Conservation (phyloP, 2,113 vertebrate species). For the Galemys pyrenaicus region DNA sequence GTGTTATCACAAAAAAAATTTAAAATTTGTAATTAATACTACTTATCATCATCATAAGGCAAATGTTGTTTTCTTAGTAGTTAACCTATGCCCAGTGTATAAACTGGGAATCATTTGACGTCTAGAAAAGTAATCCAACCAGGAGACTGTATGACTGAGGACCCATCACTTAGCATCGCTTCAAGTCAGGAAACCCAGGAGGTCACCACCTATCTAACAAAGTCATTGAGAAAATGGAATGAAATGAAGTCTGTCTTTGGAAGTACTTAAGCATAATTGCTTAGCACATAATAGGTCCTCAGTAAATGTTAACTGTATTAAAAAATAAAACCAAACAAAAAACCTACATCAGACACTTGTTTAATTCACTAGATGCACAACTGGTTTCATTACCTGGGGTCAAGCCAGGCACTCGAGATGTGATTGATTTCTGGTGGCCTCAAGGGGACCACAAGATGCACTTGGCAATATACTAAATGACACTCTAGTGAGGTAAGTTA, state of each 20-base stretch:
- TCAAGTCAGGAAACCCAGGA: background rate
- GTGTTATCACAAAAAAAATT: background rate
- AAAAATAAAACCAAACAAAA: background rate
- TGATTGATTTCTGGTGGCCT: background rate
- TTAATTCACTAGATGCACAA: background rate
- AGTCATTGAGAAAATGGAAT: background rate
- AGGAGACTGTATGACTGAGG: background rate
- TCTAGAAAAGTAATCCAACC: background rate
- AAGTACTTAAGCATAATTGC: background rate
- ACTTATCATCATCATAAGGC: background rate
- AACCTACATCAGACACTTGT: background rate
- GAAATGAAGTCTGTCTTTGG: background rate
- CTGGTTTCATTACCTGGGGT: background rate
- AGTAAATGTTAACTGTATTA: conserved; percentile 17
- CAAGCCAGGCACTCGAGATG: background rate
- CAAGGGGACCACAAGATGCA: background rate
- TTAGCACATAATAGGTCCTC: background rate
- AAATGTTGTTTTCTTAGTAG: background rate
- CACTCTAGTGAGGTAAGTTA: conserved; percentile 17
- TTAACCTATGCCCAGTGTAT: background rate
- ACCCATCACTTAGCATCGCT: background rate
- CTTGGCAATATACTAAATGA: background rate
- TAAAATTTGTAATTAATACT: background rate
- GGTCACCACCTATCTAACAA: background rate
- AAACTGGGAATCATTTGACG: background rate